Evolutionary conservation across 2,888 invertebrate species (phyloP).

Genomic region (Nyleta sp.): DNA sequence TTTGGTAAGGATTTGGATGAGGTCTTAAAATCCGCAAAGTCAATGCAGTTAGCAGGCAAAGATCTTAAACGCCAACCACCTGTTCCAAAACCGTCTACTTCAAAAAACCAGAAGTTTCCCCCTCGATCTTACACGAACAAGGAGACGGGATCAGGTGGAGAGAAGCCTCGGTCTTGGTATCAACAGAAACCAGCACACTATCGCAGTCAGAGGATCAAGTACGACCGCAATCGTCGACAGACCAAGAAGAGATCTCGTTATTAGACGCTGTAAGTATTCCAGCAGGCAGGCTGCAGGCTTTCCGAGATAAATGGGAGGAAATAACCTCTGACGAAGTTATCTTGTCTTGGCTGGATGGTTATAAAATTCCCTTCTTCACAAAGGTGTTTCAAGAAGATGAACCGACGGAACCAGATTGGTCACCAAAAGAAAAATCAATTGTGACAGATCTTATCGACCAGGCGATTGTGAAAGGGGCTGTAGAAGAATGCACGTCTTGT

Average conservation of each 20-base stretch:
- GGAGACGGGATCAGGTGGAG: conserved; percentile 4
- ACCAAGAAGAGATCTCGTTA: background rate
- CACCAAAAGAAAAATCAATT: background rate
- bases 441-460: background rate
- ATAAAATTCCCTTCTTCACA: conserved; percentile 22
- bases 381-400: background rate
- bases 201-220: background rate
- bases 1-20: conserved; percentile 44
- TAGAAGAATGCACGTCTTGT: conserved; percentile 4
- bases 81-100: background rate
- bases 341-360: conserved; percentile 30
- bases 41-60: conserved; percentile 14
- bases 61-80: conserved; percentile 20
- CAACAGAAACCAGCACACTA: background rate
- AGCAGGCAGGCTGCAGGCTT: conserved; percentile 29
- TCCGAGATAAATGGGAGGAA: conserved; percentile 19
- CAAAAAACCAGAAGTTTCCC: conserved; percentile 38
- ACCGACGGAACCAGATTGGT: conserved; percentile 2
- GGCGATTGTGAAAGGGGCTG: conserved; percentile 28
- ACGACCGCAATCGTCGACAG: background rate
- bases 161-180: background rate
- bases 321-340: conserved; percentile 35
- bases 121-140: background rate
- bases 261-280: conserved; percentile 20
- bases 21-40: conserved; percentile 33